phyloP scores from a whole-genome alignment of 2,888 invertebrate genomes.

The Coenonympha arcania region DNA sequence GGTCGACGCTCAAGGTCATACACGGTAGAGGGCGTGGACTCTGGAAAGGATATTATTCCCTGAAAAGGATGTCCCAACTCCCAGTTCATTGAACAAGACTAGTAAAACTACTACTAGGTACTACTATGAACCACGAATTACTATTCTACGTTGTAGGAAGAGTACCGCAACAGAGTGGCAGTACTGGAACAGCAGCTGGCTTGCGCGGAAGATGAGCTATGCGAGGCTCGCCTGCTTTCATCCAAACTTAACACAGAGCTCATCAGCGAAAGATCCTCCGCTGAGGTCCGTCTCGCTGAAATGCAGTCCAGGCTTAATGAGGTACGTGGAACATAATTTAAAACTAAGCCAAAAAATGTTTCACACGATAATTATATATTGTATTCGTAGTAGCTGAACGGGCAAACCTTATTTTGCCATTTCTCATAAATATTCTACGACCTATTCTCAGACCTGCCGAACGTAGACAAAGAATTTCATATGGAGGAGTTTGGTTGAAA shows the following conservation, averaged over 20 bases:
- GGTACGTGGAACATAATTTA: constrained; percentile 47
- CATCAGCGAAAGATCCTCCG: constrained; percentile 89
- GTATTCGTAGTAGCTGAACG: too few relatives aligned
- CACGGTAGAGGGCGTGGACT: too few relatives aligned
- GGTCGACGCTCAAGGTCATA: too few relatives aligned
- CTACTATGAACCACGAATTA: neutral
- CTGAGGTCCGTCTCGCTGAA: constrained; percentile 89
- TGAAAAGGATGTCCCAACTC: too few relatives aligned
- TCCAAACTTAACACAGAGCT: constrained; percentile 90
- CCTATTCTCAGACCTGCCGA: too few relatives aligned
- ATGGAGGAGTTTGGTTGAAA: too few relatives aligned
- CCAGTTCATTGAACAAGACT: neutral
- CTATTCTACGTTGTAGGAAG: constrained; percentile 71
- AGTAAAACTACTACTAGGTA: neutral
- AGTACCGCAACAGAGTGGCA: constrained; percentile 80
- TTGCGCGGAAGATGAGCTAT: constrained; percentile 89
- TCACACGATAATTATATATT: neutral
- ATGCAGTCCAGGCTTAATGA: constrained; percentile 91
- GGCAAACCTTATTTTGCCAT: too few relatives aligned
- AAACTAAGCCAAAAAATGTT: neutral
- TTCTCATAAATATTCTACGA: too few relatives aligned
- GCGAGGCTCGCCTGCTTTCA: constrained; percentile 85
- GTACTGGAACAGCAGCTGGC: constrained; percentile 87
- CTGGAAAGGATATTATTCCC: too few relatives aligned
- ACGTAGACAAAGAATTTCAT: too few relatives aligned